Base-by-base conservation (phyloP, 2,797 vertebrate genomes). In the Sylvilagus floridanus region DNA sequence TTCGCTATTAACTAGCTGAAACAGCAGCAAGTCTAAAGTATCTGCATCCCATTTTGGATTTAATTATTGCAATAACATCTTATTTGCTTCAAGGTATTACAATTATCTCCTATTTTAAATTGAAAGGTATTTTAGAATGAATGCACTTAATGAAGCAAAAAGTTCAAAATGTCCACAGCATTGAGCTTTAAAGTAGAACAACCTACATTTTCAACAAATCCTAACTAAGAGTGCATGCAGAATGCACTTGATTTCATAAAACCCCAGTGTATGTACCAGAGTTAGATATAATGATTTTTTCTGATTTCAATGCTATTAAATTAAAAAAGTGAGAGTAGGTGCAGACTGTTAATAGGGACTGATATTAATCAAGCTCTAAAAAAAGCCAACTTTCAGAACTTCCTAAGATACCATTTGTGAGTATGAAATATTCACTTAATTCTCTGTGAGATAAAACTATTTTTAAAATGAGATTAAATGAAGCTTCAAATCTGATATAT, bases 31-130 rank as follows among this genome's bases (percentile, higher is more conserved):
- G 94, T 96, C 96, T 95, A 97, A 98, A 97, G 96, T 98, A 97
- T 96, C 96, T 96, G 96, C 95, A 97, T 98, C 96, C 97, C 97
- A 98, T 98, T 98, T 97, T 97, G 93, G 97, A 97, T 97, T 98
- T 98, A 98, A 98, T 98, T 98, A 98, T 97, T 98, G 96, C 96
- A 98, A 98, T 98, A 98, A 98, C 97, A 98, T 97, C 96, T 97
- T 96, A 98, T 98, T 98, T 98, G 92, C 97, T 98, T 97, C 97
- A 97, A 98, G 98, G 98, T 98, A 98, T 98, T 98, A 97, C 95
- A 98, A 98, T 98, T 98, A 98, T 97, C 97, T 97, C 96, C 97
- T 98, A 96, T 97, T 98, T 98, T 97, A 98, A 98, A 98, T 96
- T 71, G 97, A 98, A 96, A 97, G 97, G 95, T 98, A 98, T 98